Conservation (phyloP, 35 echinoderm and acorn worm species). For the Eucidaris tribuloides region DNA sequence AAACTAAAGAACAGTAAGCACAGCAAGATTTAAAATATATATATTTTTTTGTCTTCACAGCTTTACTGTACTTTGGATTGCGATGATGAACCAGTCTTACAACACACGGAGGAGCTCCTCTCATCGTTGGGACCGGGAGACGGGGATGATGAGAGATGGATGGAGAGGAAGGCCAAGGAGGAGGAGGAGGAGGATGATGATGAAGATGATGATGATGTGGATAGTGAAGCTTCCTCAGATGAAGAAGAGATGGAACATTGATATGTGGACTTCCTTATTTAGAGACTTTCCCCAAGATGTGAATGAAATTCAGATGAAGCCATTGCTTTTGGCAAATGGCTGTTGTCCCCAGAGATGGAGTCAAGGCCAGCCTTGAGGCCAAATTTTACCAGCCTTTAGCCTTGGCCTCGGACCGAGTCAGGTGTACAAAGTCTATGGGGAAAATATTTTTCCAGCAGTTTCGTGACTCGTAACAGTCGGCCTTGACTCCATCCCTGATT, state of each 20-base stretch:
- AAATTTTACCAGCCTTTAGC: too few relatives aligned
- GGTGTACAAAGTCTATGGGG: too few relatives aligned
- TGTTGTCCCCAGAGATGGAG: too few relatives aligned
- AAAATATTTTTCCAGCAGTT: too few relatives aligned
- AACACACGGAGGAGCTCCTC: slow-evolving; percentile 73
- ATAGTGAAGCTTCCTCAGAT: slow-evolving; percentile 30
- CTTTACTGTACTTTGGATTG: slow-evolving; percentile 48
- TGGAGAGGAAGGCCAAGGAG: slow-evolving; percentile 27
- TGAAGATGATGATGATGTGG: slow-evolving; percentile 40
- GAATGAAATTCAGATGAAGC: too few relatives aligned
- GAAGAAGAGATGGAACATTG: slow-evolving; percentile 66
- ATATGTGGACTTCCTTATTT: background rate
- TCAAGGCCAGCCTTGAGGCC: too few relatives aligned
- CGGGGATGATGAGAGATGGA: slow-evolving; percentile 64
- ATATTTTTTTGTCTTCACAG: slow-evolving; percentile 32
- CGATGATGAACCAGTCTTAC: slow-evolving; percentile 62
- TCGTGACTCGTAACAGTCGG: too few relatives aligned
- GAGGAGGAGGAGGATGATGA: slow-evolving; percentile 46
- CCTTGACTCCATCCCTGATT: too few relatives aligned
- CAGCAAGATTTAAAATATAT: background rate
- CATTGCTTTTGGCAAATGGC: too few relatives aligned
- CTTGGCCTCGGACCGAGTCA: too few relatives aligned
- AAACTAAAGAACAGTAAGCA: too few relatives aligned
- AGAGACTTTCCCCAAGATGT: too few relatives aligned
- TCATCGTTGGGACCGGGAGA: slow-evolving; percentile 68